Base-by-base conservation (phyloP, 2,888 invertebrate species). In the Punctoribates punctum region DNA sequence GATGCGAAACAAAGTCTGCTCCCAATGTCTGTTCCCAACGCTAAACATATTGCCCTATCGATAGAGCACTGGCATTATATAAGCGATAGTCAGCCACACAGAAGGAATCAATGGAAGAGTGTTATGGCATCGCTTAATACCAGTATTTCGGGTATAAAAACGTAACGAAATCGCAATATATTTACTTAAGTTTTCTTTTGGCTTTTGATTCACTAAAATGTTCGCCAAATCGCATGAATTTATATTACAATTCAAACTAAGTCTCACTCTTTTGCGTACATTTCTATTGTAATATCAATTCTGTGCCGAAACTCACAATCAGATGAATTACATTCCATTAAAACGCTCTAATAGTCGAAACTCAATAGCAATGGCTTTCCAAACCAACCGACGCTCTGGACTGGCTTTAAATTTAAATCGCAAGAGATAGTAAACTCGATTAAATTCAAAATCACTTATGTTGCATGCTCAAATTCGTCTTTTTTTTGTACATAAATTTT, bases 191-290 rank as follows among this genome's bases (percentile, higher is more conserved):
- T 51, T 51, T 51, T 51, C 20, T 51, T 57, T 57, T 57, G 2
- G 20, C 51, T 51, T 57, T 57, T 57, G 23, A 23, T 25, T 57
- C 23, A 34, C 25, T 25, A 23, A 23, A 23, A 13, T 57, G 23
- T 23, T 20, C 25, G 23, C 5, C 25, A 25, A 57, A 57, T 57
- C 23, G 23, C 23, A 57, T 57, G 57, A 57, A 57, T 57, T 57
- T 57, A 57, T 57, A 57, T 57, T 57, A 57, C 57, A 57, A 57
- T 57, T 57, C 8, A 57, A 57, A 57, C n/a, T 23, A 23, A 23
- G n/a, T 57, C 23, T 11, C 25, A 20, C 20, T 51, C 51, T 51
- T 20, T 51, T 51, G 9, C 20, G 1, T 51, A 51, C 51, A 51
- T 5, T 51, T 4, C 6, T 8, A 57, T 57, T 57, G 23, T 57